Percentiles rank a stretch among this genome's conserved stretches.
These are phyloP conservation scores for Acanthurus tractus DNA, from an alignment of 2,797 vertebrate genomes.

Conservation along the genomic window DNA sequence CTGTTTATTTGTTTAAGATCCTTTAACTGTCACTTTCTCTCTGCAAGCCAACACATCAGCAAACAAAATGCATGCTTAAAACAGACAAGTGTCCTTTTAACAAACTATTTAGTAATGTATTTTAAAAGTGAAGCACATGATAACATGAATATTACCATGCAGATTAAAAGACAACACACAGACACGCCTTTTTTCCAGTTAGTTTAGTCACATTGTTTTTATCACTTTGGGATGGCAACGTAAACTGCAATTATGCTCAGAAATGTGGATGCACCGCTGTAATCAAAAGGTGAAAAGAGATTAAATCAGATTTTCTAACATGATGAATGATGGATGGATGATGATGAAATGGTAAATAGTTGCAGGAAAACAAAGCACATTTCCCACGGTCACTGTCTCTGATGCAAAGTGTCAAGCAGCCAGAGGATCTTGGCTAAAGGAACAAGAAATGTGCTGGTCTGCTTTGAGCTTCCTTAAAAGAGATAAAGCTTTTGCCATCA, in stretches of 20 bases:
- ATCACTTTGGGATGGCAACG: neutral
- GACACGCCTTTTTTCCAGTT: neutral
- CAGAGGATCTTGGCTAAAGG: neutral
- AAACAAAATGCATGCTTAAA: neutral
- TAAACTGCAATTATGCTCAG: neutral
- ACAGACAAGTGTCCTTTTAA: neutral
- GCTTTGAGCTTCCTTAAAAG: neutral
- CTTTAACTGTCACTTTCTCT: neutral
- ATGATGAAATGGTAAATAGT: neutral
- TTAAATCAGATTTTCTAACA: neutral
- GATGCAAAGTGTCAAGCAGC: neutral
- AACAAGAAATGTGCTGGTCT: neutral
- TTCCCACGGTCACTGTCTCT: neutral
- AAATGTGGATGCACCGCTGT: neutral
- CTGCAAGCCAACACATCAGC: neutral
- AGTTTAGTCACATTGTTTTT: neutral
- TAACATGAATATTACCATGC: neutral
- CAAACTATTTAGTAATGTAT: no score
- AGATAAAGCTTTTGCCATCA: neutral
- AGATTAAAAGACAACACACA: neutral
- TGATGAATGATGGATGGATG: neutral
- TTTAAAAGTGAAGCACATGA: neutral
- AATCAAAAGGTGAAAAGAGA: constrained; percentile 8
- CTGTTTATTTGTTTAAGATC: neutral
- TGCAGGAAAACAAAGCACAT: neutral